Base-by-base conservation (phyloP, 2,888 invertebrate genomes). In the Seira sanloemensis region DNA sequence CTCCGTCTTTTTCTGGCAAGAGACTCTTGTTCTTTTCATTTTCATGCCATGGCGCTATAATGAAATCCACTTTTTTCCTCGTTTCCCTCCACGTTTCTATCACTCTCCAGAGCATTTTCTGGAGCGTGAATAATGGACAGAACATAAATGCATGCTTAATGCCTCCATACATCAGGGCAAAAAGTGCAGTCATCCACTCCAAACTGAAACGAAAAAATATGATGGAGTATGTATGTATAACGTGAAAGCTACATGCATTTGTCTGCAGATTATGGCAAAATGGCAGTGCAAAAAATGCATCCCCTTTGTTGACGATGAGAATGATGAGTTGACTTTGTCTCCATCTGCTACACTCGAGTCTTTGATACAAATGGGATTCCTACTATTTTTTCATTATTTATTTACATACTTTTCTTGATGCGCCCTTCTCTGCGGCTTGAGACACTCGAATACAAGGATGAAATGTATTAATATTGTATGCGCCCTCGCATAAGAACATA, bases 101-200 rank as follows among this genome's bases (percentile, higher is more conserved):
- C 12, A 16, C 19, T 12, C 23, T 23, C 18, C 37, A 18, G 12
- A 50, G 50, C 25, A 54, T 21, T 76, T 66, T 76, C 67, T 69
- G 62, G 69, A 78, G 78, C 62, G 69, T 78, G 78, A 78, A 78
- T 78, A 78, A 78, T 78, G 78, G 62, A 78, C 69, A 58, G 58
- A 16, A 27, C 54, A 78, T 69, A 78, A 69, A 71, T 58, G 58
- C 21, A 50, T 50, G 50, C 50, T 50, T 50, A n/a, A 18, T 50
- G n/a, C 50, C 12, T 50, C 50, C n/a, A n/a, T n/a, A 50, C 50
- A 50, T 50, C 50, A 50, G 16, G n/a, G 37, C 12, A 50, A 50
- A 50, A 50, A 50, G 50, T 50, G 50, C 50, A 50, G 37, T 37
- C 4, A 50, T 50, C 1, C 16, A 50, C 16, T 2, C 50, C 2